Base-by-base conservation (phyloP, 2,888 invertebrate species). In the Cyaniris semiargus region DNA sequence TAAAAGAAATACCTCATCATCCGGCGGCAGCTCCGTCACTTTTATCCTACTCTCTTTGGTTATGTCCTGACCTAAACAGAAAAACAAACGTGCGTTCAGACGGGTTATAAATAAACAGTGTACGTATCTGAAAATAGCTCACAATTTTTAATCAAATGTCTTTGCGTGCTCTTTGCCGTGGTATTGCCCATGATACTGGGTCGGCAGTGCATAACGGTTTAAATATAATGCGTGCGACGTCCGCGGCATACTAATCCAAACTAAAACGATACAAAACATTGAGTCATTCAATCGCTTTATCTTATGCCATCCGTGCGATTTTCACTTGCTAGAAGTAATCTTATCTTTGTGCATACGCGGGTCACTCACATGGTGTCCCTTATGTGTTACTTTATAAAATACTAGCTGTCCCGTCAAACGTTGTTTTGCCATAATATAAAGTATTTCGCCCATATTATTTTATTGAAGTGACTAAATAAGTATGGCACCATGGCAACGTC, bases 31-130 rank as follows among this genome's bases (percentile, higher is more conserved):
- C 81, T 94, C 94, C 70, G 89, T 93, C 79, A 92, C 90, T 88
- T 91, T 93, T 88, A 94, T 91, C 86, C 94, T 91, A 77, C 91
- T 94, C 79, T 94, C 95, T 86, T 91, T 93, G 85, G 89, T 93
- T 84, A 92, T 90, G 84, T 94, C 94, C 86, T 94, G 94, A 87
- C 94, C 94, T 94, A 87, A 78, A 88, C 87, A 90, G 87, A 88
- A 83, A 66, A 81, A 81, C 79, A 81, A 87, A 85, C 81, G 80
- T 82, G 66, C 27, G 79, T 81, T 81, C 79, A 81, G 81, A 79
- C 79, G 79, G 77, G 77, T 82, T 82, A 83, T 86, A 88, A 87
- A 89, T 87, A 89, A 89, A 89, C 87, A 86, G 70, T 31, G 53
- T 79, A 77, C 80, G 78, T 79, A 78, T 82, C 80, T 27, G 13